Percentiles rank a stretch among this genome's conserved stretches.
Conservation (phyloP, 2,113 vertebrate species). For the Crotalus helleri region DNA sequence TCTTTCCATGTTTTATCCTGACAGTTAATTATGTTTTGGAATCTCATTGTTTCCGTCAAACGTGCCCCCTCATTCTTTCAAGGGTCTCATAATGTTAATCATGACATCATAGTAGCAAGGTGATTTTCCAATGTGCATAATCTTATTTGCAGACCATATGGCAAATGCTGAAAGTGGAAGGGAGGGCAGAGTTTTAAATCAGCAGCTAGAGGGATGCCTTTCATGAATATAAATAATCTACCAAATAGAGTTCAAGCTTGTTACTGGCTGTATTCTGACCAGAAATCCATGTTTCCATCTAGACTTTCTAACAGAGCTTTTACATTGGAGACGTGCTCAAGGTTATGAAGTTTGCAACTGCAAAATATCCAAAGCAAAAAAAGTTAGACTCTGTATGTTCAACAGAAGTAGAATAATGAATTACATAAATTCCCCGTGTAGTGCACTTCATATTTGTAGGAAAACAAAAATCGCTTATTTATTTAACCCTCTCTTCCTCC, state of each 20-base stretch:
- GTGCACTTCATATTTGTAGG: neutral
- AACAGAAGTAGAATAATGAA: neutral
- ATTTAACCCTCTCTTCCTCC: neutral
- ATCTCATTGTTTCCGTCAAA: slow-evolving; percentile 25
- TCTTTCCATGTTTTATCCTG: slow-evolving; percentile 39
- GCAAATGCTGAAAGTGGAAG: slow-evolving; percentile 24
- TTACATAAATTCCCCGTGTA: neutral
- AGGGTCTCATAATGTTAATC: slow-evolving; percentile 41
- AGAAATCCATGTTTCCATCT: neutral
- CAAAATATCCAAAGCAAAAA: neutral
- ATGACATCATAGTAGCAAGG: slow-evolving; percentile 50
- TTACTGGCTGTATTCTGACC: neutral
- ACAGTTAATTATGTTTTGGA: slow-evolving; percentile 52
- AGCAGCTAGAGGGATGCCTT: neutral
- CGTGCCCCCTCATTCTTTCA: neutral
- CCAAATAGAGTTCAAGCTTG: neutral
- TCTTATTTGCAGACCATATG: slow-evolving; percentile 37
- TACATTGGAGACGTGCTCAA: neutral
- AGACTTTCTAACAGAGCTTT: neutral
- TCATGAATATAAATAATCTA: neutral
- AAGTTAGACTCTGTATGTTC: neutral
- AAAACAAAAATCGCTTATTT: neutral
- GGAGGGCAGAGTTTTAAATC: slow-evolving; percentile 26
- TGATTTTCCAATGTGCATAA: slow-evolving; percentile 51
- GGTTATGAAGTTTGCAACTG: neutral